Evolutionary conservation across 2,888 invertebrate genomes (phyloP), one percentile per base, ranked within the genome.

Genomic region (Ophioninae sp.): DNA sequence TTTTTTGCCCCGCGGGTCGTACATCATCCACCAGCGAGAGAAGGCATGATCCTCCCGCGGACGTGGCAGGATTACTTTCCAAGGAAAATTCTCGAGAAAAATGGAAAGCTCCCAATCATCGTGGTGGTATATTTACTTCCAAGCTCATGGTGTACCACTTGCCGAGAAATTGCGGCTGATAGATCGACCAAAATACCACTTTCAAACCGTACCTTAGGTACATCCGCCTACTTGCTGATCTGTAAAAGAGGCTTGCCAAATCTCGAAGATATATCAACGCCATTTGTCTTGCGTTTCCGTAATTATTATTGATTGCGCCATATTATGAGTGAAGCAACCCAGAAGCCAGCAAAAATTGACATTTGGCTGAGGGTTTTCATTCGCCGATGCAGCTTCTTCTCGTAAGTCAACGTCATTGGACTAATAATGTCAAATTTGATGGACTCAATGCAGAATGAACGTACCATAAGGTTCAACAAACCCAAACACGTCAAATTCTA

Each of bases 31-130:
- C 85, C 79, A 82, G 83, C 87, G 84, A 83, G 86, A 87, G 51
- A 61, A 59, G 86, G 90, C 90, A 90, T 91, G 91, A 91, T 91
- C 90, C 89, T 87, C 85, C 86, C 87, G 87, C 85, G 87, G 88
- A 91, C 91, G 91, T 90, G 91, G 91, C 86, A 86, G 89, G 91
- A 91, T 91, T 91, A 91, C 90, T 87, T 87, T 86, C 87, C 87
- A 88, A 87, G 87, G 88, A 90, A 90, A 90, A 90, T 87, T 87
- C 90, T 88, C 80, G 86, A 85, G 82, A 88, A 88, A 89, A 90
- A 91, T 84, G 84, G 83, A 86, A 85, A 83, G 75, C 85, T 78
- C 73, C 79, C 73, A 74, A 73, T 67, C 84, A 82, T 82, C 87
- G 87, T 39, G 51, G 75, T 56, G 75, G 73, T 84, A 73, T 79